Percentiles rank a stretch among this genome's conserved stretches.
phyloP scores from a whole-genome alignment of 1,140 invertebrate genomes.

The Amyelois transitella region DNA sequence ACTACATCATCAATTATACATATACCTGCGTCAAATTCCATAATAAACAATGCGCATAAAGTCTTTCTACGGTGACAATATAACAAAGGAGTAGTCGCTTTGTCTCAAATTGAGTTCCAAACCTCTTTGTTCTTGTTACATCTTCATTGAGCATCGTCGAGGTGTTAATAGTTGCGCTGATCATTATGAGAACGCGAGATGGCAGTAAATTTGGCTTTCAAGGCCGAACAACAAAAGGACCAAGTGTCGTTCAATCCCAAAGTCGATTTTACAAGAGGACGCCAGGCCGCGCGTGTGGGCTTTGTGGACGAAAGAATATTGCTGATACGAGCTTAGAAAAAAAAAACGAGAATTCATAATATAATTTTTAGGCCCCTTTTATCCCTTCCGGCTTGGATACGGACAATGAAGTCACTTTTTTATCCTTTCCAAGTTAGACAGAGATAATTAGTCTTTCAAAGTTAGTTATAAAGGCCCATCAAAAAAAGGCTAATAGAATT shows the following conservation, averaged over 20 bases:
- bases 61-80: no score
- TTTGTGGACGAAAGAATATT: conserved; percentile 22
- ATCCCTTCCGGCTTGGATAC: no score
- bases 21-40: no score
- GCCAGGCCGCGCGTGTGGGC: conserved; percentile 64
- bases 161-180: conserved; percentile 68
- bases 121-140: conserved; percentile 16
- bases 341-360: not conserved
- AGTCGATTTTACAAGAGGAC: conserved; percentile 70
- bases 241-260: conserved; percentile 53
- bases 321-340: conserved; percentile 35
- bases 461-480: no score
- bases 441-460: no score
- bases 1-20: no score
- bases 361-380: no score
- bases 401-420: no score
- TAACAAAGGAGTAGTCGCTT: no score
- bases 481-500: no score
- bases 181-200: conserved; percentile 50
- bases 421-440: no score
- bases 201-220: conserved; percentile 65
- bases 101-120: not conserved
- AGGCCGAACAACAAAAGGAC: conserved; percentile 63
- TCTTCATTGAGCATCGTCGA: conserved; percentile 54
- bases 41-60: no score